phyloP scores from a whole-genome alignment of 30 jellyfish, hydroid and myxozoan species.

The Chrysaora quinquecirrha region DNA sequence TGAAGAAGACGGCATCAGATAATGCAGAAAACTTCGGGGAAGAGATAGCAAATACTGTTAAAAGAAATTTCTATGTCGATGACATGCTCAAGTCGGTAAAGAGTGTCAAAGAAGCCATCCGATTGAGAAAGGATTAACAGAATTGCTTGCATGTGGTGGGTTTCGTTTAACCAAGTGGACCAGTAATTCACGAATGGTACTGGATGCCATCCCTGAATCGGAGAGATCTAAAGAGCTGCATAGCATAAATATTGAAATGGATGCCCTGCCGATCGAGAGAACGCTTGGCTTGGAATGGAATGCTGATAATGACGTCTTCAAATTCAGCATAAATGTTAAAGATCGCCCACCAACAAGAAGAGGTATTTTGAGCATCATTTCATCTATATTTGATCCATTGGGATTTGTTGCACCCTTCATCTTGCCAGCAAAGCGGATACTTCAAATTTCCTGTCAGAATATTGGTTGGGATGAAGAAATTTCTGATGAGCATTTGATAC shows the following conservation, averaged over 20 bases:
- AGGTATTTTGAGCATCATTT: conserved; percentile 38
- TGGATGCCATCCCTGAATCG: conserved; percentile 33
- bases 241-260: conserved; percentile 8
- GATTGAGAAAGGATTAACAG: conserved; percentile 19
- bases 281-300: conserved; percentile 70
- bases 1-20: conserved; percentile 29
- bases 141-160: conserved; percentile 49
- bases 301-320: conserved; percentile 35
- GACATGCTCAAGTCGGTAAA: conserved; percentile 25
- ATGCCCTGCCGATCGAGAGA: conserved; percentile 40
- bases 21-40: conserved; percentile 9
- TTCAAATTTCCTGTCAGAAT: conserved; percentile 28
- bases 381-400: conserved; percentile 45
- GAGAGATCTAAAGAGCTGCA: conserved; percentile 18
- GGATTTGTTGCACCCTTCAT: conserved; percentile 47
- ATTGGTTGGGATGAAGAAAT: conserved; percentile 54
- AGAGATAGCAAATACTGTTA: conserved; percentile 1
- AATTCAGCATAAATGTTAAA: conserved; percentile 21
- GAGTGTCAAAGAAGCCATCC: conserved; percentile 18
- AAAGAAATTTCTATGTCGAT: conserved; percentile 21
- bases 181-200: conserved; percentile 9
- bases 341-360: conserved; percentile 52
- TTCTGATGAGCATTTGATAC: conserved; percentile 26
- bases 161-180: conserved; percentile 37
- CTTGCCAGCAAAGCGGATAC: conserved; percentile 34